phyloP scores from a whole-genome alignment of 2,888 invertebrate genomes.

The Perithous albicinctus region DNA sequence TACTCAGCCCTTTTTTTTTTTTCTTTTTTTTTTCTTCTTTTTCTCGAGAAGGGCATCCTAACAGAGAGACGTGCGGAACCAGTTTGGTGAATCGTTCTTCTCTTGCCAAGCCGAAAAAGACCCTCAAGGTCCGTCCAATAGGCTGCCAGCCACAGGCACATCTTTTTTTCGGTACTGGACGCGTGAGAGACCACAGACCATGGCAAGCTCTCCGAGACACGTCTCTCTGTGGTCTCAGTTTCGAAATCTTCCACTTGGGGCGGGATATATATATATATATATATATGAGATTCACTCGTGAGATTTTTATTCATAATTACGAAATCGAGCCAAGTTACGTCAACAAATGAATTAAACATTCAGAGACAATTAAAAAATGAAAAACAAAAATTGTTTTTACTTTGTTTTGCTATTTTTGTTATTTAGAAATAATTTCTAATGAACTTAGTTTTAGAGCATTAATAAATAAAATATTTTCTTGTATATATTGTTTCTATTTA shows the following conservation, averaged over 20 bases:
- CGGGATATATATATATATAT: too few species aligned
- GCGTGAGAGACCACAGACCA: constrained; percentile 23
- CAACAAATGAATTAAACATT: not conserved
- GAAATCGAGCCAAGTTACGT: not conserved
- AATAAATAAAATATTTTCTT: too few species aligned
- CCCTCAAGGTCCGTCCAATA: constrained; percentile 56
- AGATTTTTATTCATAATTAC: not conserved
- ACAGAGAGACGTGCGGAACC: constrained; percentile 51
- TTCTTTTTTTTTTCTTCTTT: too few species aligned
- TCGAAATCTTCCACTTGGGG: constrained; percentile 20
- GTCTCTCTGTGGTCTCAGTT: not conserved
- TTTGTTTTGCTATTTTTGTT: not conserved
- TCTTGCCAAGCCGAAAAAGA: constrained; percentile 23
- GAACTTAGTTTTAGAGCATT: too few species aligned
- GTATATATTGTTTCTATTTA: too few species aligned
- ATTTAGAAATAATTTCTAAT: too few species aligned
- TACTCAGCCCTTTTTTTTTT: constrained; percentile 45
- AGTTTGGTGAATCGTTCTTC: constrained; percentile 62
- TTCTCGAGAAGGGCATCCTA: constrained; percentile 39
- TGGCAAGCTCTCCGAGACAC: constrained; percentile 9
- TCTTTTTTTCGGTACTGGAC: constrained; percentile 42
- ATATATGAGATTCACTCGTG: constrained; percentile 4
- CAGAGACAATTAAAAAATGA: not conserved
- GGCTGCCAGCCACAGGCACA: constrained; percentile 15
- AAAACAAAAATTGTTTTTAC: not conserved